These are phyloP conservation scores for Tipula vernalis DNA, from an alignment of 2,888 invertebrate genomes.

Conservation along the genomic window DNA sequence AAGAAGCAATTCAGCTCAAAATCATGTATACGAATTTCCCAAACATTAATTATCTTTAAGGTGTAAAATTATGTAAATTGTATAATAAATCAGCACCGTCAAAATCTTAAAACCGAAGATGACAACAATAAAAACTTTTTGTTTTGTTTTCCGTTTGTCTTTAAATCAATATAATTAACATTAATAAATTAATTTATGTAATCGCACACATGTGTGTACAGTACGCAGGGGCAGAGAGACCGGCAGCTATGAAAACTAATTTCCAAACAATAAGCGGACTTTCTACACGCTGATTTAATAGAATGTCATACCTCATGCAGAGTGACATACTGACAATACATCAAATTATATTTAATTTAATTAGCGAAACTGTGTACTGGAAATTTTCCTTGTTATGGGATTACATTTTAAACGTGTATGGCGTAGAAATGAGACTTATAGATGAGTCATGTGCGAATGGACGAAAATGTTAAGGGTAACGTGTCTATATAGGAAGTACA, in stretches of 20 bases:
- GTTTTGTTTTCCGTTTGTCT: neutral
- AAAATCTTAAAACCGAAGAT: neutral
- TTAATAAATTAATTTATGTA: neutral
- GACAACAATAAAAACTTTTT: neutral
- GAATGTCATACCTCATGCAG: neutral
- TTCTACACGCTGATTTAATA: neutral
- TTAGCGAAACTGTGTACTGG: too few relatives aligned
- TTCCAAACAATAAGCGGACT: neutral
- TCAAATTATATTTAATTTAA: too few relatives aligned
- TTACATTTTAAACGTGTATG: too few relatives aligned
- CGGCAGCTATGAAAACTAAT: neutral
- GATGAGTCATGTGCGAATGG: too few relatives aligned
- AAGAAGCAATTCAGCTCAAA: neutral
- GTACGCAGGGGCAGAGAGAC: neutral
- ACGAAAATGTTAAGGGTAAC: too few relatives aligned
- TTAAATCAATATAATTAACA: neutral
- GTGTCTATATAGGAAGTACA: too few relatives aligned
- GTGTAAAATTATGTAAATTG: neutral
- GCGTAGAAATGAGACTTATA: too few relatives aligned
- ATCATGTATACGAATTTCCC: neutral
- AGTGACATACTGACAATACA: neutral
- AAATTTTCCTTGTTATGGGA: too few relatives aligned
- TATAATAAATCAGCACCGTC: neutral
- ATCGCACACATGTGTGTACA: neutral
- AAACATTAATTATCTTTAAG: neutral